Evolutionary conservation across 2,797 vertebrate species (phyloP).

Genomic region (Streptopelia turtur): DNA sequence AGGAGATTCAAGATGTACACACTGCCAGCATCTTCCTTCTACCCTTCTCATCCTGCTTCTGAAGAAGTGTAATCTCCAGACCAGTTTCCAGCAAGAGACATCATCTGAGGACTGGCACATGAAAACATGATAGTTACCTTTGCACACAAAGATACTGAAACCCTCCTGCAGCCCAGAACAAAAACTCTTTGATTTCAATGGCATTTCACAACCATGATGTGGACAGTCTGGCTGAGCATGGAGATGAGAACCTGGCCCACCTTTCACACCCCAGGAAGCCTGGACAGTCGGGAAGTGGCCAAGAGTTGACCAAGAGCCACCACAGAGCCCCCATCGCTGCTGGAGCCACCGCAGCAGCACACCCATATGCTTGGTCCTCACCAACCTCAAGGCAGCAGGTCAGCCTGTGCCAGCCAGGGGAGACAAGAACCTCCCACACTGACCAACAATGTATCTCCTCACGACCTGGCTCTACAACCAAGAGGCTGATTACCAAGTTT

Average conservation of each 20-base stretch:
- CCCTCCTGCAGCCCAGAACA: not conserved
- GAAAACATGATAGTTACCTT: fast-evolving
- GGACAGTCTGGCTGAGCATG: fast-evolving
- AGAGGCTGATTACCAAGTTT: not conserved
- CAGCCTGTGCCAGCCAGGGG: not conserved
- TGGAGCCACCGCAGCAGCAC: not conserved
- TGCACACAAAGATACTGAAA: not conserved
- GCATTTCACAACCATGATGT: not conserved
- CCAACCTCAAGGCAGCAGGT: not conserved
- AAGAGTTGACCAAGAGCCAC: not conserved
- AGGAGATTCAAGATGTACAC: not conserved
- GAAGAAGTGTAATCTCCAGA: not conserved
- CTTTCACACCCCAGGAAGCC: not conserved
- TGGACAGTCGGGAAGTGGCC: fast-evolving
- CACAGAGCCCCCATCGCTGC: fast-evolving
- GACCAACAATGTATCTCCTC: not conserved
- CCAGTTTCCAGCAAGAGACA: not conserved
- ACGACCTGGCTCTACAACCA: not conserved
- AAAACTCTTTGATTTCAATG: not conserved
- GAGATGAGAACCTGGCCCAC: not conserved
- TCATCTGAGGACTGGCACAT: not conserved
- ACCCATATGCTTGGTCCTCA: not conserved
- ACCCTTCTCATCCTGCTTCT: not conserved
- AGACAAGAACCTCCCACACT: not conserved
- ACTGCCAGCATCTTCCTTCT: not conserved